Base-by-base conservation (phyloP, 2,888 invertebrate genomes). In the Catocala nupta region DNA sequence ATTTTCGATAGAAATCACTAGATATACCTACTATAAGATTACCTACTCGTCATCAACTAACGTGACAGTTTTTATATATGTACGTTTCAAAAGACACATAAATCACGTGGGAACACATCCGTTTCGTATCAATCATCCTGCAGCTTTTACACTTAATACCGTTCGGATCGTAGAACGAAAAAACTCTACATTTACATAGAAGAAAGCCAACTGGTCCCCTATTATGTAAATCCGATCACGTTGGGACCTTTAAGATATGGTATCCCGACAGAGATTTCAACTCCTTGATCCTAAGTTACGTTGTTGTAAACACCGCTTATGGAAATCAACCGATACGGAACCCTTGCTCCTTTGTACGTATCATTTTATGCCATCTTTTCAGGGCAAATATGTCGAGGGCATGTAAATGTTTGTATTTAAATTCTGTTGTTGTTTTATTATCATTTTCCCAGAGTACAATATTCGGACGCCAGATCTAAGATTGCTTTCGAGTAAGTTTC, bases 191-290 rank as follows among this genome's bases (percentile, higher is more conserved):
- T 86, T 85, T 88, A 83, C 85, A 86, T 84, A 83, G 84, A 83
- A 83, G 81, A 84, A 80, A 78, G 72, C 77, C 75, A 75, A 65
- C 73, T 73, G 80, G 77, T 72, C 81, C 80, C 81, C 81, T 88
- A 86, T 90, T 91, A 91, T 90, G 90, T 85, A 90, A 91, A 91
- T 90, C 81, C 77, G 82, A 90, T 90, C 91, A 90, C 90, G 91
- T 88, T 80, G 81, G 68, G 78, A 78, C 83, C 85, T 82, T 81
- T 80, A 84, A 84, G 87, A 88, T 86, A 86, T 83, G 84, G 85
- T 86, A 84, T 86, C 80, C 82, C 74, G 75, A 82, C 83, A 84
- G 85, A 89, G 90, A 90, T 90, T 90, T 84, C 80, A 78, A 84
- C 83, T 84, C 81, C 81, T 82, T 83, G 83, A 87, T 87, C 85